phyloP scores from a whole-genome alignment of 2,888 invertebrate species.

The Drosophila macrospina region DNA sequence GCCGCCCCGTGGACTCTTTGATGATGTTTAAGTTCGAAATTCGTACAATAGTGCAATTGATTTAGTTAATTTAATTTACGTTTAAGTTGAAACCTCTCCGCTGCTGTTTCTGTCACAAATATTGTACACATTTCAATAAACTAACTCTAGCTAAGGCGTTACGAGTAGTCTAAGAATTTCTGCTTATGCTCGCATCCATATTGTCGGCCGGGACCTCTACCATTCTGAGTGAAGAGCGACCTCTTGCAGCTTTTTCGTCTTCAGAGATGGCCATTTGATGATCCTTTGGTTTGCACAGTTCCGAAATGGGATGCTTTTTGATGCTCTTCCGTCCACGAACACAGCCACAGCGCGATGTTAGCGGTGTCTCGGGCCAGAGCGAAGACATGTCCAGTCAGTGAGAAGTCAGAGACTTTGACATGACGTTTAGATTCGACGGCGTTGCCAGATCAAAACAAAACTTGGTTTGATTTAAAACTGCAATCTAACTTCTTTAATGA shows the following conservation, averaged over 20 bases:
- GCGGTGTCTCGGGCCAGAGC: conserved; percentile 18
- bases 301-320: conserved; percentile 31
- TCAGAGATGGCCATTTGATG: neutral
- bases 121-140: conserved; percentile 49
- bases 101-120: conserved; percentile 61
- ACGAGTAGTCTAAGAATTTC: neutral
- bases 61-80: conserved; percentile 40
- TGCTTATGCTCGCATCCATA: neutral
- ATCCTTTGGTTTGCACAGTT: neutral
- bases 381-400: conserved; percentile 13
- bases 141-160: neutral
- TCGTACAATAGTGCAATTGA: conserved; percentile 32
- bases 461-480: neutral
- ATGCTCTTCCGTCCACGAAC: conserved; percentile 41
- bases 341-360: conserved; percentile 22
- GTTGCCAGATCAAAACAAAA: conserved; percentile 4
- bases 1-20: conserved; percentile 92
- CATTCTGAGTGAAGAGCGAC: neutral
- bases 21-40: conserved; percentile 89
- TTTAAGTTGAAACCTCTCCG: conserved; percentile 43
- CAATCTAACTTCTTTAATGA: conserved; percentile 10
- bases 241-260: neutral
- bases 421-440: neutral
- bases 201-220: neutral
- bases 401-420: neutral